Conservation (phyloP, 2,113 vertebrate genomes). For the Maccullochella peelii region DNA sequence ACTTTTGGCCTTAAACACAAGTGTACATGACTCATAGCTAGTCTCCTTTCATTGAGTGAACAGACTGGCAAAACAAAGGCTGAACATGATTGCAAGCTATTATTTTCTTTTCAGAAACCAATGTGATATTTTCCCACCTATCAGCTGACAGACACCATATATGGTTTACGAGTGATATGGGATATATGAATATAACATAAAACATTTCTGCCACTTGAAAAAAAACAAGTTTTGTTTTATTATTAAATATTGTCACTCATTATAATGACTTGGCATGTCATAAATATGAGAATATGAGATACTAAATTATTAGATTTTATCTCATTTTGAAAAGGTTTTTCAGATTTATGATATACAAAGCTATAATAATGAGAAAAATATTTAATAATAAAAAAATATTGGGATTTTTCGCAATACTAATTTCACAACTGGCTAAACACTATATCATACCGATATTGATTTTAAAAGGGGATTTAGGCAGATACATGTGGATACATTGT, state of each 20-base stretch:
- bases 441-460: not conserved
- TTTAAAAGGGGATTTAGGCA: not conserved
- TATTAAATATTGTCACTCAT: not conserved
- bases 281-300: not conserved
- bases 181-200: not conserved
- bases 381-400: too few relatives aligned
- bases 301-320: too few relatives aligned
- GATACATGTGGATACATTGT: not conserved
- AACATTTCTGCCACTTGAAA: not conserved
- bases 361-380: not conserved
- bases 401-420: too few relatives aligned
- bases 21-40: not conserved
- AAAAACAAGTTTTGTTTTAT: not conserved
- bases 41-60: not conserved
- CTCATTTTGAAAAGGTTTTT: not conserved
- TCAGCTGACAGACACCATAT: not conserved
- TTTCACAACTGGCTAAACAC: not conserved
- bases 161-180: not conserved
- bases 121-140: not conserved
- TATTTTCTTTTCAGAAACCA: not conserved
- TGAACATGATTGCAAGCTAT: not conserved
- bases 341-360: not conserved
- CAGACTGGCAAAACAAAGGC: not conserved
- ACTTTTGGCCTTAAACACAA: not conserved
- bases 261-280: not conserved